A percentile compares a stretch with the other conserved stretches of the same genome.
Conservation (phyloP, 2,888 invertebrate species). For the Ferrisia virgata region DNA sequence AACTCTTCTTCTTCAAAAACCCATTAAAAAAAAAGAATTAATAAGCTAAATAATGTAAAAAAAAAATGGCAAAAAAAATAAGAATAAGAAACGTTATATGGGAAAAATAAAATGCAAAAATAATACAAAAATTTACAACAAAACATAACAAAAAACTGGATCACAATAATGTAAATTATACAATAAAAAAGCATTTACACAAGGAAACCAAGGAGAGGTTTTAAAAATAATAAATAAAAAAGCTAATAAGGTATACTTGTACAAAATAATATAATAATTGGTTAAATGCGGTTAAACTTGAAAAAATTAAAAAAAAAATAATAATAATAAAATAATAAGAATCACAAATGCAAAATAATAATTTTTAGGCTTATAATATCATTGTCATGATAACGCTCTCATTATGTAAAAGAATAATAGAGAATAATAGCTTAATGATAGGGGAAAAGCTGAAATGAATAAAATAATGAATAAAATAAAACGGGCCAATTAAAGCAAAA, state of each 20-base stretch:
- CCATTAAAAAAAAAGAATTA: constrained; percentile 39
- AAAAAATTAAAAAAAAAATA: too few relatives aligned
- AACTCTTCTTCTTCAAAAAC: constrained; percentile 42
- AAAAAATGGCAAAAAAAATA: constrained; percentile 7
- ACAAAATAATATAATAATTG: constrained; percentile 15
- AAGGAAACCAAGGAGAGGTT: background rate
- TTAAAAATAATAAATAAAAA: background rate
- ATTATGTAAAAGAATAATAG: background rate
- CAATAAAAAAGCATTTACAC: background rate
- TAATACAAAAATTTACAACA: constrained; percentile 14
- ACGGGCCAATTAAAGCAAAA: too few relatives aligned
- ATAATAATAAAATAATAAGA: too few relatives aligned
- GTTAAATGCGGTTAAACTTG: background rate
- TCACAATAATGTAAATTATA: background rate
- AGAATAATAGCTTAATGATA: background rate
- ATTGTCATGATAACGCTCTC: constrained; percentile 13
- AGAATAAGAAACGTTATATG: background rate
- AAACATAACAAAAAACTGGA: background rate
- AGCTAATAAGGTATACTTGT: background rate
- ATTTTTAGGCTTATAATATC: background rate
- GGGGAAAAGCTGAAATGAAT: background rate
- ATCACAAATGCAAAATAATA: constrained; percentile 26
- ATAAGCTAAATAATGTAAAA: constrained; percentile 33
- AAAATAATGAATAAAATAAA: too few relatives aligned
- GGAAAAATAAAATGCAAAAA: background rate